Evolutionary conservation across 2,888 invertebrate species (phyloP), one percentile per base, ranked within the genome.

Genomic region (Metellina segmentata): DNA sequence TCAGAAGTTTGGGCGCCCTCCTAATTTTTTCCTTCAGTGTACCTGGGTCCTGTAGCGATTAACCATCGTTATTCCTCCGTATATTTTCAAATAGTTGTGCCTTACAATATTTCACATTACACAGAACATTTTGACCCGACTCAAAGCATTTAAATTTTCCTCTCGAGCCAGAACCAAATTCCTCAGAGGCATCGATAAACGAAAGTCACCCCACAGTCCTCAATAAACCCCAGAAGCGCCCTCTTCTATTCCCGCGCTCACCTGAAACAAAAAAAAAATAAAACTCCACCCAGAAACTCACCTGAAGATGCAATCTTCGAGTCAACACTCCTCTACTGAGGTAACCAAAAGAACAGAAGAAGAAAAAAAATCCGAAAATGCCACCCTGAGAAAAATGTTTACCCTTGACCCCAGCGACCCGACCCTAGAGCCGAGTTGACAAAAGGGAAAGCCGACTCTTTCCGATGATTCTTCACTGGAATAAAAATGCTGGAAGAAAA

Each of bases 381-480:
- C 75, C 85, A 75, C 61, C 74, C 61, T 75, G 75, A 69, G 61
- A 77, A 79, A 75, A 79, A 81, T 71, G 9, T 81, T 51, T 79
- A 82, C 77, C 89, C 89, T 89, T 89, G 89, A 89, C 89, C 89
- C 52, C 61, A 11, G n/a, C 34, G 34, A 51, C 82, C 74, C 20
- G n/a, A 20, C 86, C 82, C 48, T 69, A 48, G 61, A 13, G 16
- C 61, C 20, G 20, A 51, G 70, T 71, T 83, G 83, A 89, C 89
- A 89, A 89, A 77, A 83, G 83, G 75, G 69, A 51, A 69, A 78
- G 52, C 71, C 78, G 77, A 19, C n/a, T 51, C 69, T 61, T 13
- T 53, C 34, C 11, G 69, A 34, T 8, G 79, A 20, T 79, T 79
- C 79, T 79, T 34, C 53, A 16, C 16, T 34, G 49, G 79, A 79